Evolutionary conservation across 2,113 vertebrate species (phyloP).

Genomic region (Macaca mulatta): DNA sequence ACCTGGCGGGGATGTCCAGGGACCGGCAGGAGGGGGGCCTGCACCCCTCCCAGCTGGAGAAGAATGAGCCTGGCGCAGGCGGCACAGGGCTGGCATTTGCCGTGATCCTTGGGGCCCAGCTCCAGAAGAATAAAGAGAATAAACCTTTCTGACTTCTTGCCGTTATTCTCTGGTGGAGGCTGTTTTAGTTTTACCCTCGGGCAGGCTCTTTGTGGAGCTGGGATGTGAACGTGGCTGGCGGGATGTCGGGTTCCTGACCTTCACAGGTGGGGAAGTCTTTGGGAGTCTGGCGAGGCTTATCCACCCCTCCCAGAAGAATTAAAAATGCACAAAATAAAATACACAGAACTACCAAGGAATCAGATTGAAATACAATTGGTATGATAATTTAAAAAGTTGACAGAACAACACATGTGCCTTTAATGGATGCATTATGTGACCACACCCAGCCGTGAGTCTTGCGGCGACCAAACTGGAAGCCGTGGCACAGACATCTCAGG

Average conservation of each 20-base stretch:
- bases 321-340: neutral
- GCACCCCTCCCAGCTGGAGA: accelerated
- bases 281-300: neutral
- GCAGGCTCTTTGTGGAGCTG: neutral
- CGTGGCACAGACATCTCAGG: too few relatives aligned
- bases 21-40: neutral
- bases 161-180: accelerated
- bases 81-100: accelerated
- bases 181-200: accelerated
- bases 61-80: neutral
- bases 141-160: too few relatives aligned
- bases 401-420: accelerated
- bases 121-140: neutral
- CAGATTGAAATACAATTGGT: too few relatives aligned
- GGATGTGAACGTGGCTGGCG: accelerated
- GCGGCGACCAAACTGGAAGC: too few relatives aligned
- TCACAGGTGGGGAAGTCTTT: neutral
- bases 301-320: neutral
- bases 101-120: neutral
- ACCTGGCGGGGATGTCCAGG: accelerated
- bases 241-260: neutral
- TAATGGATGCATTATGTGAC: accelerated
- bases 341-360: accelerated
- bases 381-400: accelerated
- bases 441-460: too few relatives aligned